These are phyloP conservation scores for Lophius americanus DNA, from an alignment of 2,797 vertebrate genomes.

Conservation along the genomic window DNA sequence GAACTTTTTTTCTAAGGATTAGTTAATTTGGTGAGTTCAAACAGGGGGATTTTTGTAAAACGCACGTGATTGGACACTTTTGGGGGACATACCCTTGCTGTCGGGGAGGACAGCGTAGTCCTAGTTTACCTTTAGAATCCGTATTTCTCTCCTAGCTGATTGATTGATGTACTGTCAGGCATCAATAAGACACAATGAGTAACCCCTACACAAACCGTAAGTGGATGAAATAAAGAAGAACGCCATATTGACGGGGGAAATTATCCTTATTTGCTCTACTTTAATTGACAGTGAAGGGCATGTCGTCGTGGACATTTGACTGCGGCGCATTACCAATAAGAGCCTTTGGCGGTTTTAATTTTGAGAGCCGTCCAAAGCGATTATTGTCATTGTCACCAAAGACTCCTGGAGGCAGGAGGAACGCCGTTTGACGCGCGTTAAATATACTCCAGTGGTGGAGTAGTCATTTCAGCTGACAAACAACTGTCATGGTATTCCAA, in stretches of 20 bases:
- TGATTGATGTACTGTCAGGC: background rate
- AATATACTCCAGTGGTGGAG: constrained; percentile 65
- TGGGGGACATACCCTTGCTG: too few species aligned
- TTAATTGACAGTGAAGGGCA: constrained; percentile 58
- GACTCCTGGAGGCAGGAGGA: constrained; percentile 54
- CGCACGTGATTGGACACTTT: too few species aligned
- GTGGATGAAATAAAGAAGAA: background rate
- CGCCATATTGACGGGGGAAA: background rate
- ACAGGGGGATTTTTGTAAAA: too few species aligned
- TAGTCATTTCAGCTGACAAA: constrained; percentile 61
- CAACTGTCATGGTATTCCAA: constrained; percentile 62
- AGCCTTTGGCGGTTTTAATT: constrained; percentile 69
- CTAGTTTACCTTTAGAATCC: too few species aligned
- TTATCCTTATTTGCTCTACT: constrained; percentile 12
- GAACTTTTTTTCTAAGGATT: too few species aligned
- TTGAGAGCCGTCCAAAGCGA: constrained; percentile 63
- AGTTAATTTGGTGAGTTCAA: too few species aligned
- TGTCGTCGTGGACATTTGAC: constrained; percentile 49
- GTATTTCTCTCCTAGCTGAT: too few species aligned
- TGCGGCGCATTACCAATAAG: constrained; percentile 51
- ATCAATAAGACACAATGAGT: too few species aligned
- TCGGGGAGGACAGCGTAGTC: too few species aligned
- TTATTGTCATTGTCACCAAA: constrained; percentile 75
- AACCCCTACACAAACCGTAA: background rate
- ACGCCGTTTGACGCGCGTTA: constrained; percentile 61